Conservation (phyloP, 2,888 invertebrate species). For the Xylota segnis region DNA sequence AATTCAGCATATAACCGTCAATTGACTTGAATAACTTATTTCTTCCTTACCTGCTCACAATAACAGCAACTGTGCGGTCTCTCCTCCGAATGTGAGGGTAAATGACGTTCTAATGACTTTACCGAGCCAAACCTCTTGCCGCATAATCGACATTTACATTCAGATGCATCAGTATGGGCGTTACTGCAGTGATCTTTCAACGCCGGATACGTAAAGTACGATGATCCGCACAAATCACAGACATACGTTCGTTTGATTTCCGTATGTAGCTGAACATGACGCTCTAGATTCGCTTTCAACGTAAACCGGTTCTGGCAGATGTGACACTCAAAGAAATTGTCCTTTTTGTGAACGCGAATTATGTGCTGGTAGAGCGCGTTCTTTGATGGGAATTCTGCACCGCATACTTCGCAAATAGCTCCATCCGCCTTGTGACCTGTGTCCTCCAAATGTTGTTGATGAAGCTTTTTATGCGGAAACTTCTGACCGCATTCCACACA, state of each 20-base stretch:
- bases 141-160: slow-evolving; percentile 83
- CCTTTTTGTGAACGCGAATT: slow-evolving; percentile 83
- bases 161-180: slow-evolving; percentile 83
- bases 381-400: slow-evolving; percentile 83
- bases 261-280: slow-evolving; percentile 84
- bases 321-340: slow-evolving; percentile 84
- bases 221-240: slow-evolving; percentile 84
- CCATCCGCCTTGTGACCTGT: slow-evolving; percentile 84
- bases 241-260: slow-evolving; percentile 84
- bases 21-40: not conserved
- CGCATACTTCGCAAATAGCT: slow-evolving; percentile 84
- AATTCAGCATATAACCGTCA: not conserved
- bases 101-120: slow-evolving; percentile 83
- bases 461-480: slow-evolving; percentile 83
- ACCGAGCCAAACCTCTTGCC: slow-evolving; percentile 83
- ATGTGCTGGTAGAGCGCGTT: slow-evolving; percentile 84
- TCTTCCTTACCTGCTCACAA: slow-evolving; percentile 82
- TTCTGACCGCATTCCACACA: slow-evolving; percentile 83
- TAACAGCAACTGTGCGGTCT: slow-evolving; percentile 83
- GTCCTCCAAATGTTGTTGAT: slow-evolving; percentile 83
- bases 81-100: slow-evolving; percentile 84
- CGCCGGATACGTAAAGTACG: slow-evolving; percentile 84
- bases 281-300: slow-evolving; percentile 84
- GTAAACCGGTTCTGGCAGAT: slow-evolving; percentile 84
- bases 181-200: slow-evolving; percentile 84